A percentile compares a stretch with the other conserved stretches of the same genome.
Evolutionary conservation across 2,888 invertebrate species (phyloP).

Genomic region (Nudaria mundana): DNA sequence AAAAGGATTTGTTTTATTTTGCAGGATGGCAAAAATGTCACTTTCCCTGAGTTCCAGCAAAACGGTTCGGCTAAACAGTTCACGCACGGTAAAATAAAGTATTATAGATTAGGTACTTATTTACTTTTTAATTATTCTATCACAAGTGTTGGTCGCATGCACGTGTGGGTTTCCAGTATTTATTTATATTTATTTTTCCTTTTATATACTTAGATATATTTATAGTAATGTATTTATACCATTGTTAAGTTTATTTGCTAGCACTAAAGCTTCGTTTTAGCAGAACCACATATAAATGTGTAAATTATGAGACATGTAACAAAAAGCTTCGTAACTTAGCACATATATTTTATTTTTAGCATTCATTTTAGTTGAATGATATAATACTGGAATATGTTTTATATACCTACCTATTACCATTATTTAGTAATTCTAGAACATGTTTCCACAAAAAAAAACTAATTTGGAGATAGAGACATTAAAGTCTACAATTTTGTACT

Average conservation of each 20-base stretch:
- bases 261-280: slow-evolving; percentile 54
- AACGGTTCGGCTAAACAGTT: slow-evolving; percentile 94
- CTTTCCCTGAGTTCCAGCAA: slow-evolving; percentile 94
- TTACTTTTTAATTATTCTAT: slow-evolving; percentile 71
- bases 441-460: too few relatives aligned
- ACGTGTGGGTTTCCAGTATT: slow-evolving; percentile 72
- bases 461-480: too few relatives aligned
- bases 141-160: slow-evolving; percentile 79
- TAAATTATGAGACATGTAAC: too few relatives aligned
- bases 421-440: too few relatives aligned
- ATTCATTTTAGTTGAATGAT: too few relatives aligned
- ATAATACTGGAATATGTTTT: too few relatives aligned
- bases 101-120: slow-evolving; percentile 85
- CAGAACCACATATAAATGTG: slow-evolving; percentile 14
- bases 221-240: slow-evolving; percentile 20
- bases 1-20: too few relatives aligned
- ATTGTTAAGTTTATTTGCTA: slow-evolving; percentile 50
- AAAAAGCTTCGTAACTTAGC: slow-evolving; percentile 21
- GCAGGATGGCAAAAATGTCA: slow-evolving; percentile 93
- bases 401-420: background rate
- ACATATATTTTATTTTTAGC: slow-evolving; percentile 23
- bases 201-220: slow-evolving; percentile 28
- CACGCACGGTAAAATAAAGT: slow-evolving; percentile 91
- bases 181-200: slow-evolving; percentile 43
- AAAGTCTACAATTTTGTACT: too few relatives aligned